phyloP scores from a whole-genome alignment of 2,888 invertebrate species.

The Chloromyia formosa region DNA sequence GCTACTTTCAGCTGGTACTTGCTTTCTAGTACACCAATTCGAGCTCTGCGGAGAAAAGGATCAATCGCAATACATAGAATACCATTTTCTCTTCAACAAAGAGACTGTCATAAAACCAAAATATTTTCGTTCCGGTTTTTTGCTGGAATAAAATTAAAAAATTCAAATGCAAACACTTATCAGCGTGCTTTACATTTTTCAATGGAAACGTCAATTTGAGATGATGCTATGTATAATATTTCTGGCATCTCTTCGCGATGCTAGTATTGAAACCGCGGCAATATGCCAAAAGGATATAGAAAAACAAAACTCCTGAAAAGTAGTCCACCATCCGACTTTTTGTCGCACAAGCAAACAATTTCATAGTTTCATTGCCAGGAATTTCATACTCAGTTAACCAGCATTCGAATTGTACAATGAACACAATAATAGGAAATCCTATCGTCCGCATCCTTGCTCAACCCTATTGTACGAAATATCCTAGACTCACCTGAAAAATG shows the following conservation, averaged over 20 bases:
- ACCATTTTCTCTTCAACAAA: no score
- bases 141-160: no score
- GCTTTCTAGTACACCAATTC: no score
- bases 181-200: no score
- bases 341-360: background rate
- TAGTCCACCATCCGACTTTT: background rate
- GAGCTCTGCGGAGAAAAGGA: no score
- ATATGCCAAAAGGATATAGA: background rate
- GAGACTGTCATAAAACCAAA: no score
- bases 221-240: no score
- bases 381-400: background rate
- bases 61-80: no score
- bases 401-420: background rate
- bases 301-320: background rate
- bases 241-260: background rate
- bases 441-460: conserved; percentile 8
- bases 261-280: background rate
- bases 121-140: no score
- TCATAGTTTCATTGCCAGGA: background rate
- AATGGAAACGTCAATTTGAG: no score
- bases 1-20: no score
- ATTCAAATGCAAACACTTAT: no score
- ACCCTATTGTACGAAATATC: background rate
- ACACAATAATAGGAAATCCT: background rate
- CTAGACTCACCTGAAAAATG: conserved; percentile 17